Conservation (phyloP, 2,888 invertebrate species). For the Sminthurides aquaticus region DNA sequence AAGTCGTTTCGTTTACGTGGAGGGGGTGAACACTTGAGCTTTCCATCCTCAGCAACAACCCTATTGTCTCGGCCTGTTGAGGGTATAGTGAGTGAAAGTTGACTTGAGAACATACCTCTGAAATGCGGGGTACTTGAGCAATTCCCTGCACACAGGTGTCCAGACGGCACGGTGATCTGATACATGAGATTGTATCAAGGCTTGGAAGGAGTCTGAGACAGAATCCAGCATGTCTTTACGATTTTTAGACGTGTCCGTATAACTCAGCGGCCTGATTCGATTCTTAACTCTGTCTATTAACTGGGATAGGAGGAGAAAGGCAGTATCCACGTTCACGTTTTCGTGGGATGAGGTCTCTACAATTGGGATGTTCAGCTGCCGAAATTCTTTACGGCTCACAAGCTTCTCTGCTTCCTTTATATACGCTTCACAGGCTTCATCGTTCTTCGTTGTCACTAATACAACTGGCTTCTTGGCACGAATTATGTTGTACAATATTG, state of each 20-base stretch:
- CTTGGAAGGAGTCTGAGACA: constrained; percentile 81
- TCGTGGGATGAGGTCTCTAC: constrained; percentile 94
- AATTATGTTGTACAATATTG: constrained; percentile 73
- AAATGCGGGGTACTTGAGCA: constrained; percentile 43
- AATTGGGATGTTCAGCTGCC: constrained; percentile 68
- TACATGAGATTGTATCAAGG: constrained; percentile 74
- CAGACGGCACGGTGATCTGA: constrained; percentile 67
- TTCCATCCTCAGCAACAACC: too few species aligned
- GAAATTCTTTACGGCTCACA: constrained; percentile 82
- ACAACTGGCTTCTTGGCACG: constrained; percentile 94
- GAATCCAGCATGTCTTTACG: constrained; percentile 81
- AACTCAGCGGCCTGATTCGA: constrained; percentile 62
- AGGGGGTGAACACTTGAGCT: too few species aligned
- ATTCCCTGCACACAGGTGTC: constrained; percentile 49
- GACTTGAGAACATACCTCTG: constrained; percentile 41
- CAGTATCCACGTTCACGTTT: constrained; percentile 89
- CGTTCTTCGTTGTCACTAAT: constrained; percentile 90
- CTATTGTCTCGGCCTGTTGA: too few species aligned
- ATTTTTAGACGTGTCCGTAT: constrained; percentile 73
- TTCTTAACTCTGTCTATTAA: constrained; percentile 84
- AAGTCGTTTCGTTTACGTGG: too few species aligned
- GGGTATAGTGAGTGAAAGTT: too few species aligned
- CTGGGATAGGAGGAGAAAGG: constrained; percentile 82
- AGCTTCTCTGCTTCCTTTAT: constrained; percentile 82
- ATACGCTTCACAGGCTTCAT: constrained; percentile 79